These are phyloP conservation scores for Zootoca vivipara DNA, from an alignment of 2,113 vertebrate genomes.

Conservation along the genomic window DNA sequence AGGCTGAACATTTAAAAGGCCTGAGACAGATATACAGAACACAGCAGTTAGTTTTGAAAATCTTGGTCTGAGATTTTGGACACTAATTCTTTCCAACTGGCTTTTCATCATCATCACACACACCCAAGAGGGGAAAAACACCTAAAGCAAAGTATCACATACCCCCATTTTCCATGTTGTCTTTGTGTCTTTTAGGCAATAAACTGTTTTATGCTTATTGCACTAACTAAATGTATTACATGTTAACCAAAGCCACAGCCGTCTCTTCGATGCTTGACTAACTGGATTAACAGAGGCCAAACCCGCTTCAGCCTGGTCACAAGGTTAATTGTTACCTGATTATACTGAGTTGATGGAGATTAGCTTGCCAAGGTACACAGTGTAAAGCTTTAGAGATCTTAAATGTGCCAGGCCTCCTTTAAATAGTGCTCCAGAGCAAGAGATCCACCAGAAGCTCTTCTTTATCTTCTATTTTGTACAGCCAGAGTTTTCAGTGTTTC, in stretches of 20 bases:
- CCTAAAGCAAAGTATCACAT: neutral
- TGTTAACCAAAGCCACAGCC: neutral
- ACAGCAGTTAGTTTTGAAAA: neutral
- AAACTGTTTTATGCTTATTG: fast-evolving
- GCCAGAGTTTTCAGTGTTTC: neutral
- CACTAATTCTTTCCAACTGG: neutral
- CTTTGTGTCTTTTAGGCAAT: neutral
- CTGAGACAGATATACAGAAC: neutral
- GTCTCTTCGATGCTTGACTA: conserved; percentile 19
- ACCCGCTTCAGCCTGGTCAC: conserved; percentile 39
- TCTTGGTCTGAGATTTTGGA: neutral
- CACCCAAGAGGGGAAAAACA: neutral
- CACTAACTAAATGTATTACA: neutral
- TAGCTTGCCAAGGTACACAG: conserved; percentile 38
- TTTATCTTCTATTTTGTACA: neutral
- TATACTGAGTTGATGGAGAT: conserved; percentile 47
- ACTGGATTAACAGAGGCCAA: conserved; percentile 44
- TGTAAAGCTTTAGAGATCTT: conserved; percentile 43
- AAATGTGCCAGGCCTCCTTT: conserved; percentile 32
- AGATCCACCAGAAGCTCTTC: fast-evolving
- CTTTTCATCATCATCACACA: neutral
- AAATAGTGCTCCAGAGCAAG: conserved; percentile 19
- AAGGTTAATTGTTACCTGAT: conserved; percentile 37
- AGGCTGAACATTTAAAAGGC: neutral
- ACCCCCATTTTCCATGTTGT: neutral